Conservation (phyloP, 2,888 invertebrate species). For the Trachelus iudaicus region DNA sequence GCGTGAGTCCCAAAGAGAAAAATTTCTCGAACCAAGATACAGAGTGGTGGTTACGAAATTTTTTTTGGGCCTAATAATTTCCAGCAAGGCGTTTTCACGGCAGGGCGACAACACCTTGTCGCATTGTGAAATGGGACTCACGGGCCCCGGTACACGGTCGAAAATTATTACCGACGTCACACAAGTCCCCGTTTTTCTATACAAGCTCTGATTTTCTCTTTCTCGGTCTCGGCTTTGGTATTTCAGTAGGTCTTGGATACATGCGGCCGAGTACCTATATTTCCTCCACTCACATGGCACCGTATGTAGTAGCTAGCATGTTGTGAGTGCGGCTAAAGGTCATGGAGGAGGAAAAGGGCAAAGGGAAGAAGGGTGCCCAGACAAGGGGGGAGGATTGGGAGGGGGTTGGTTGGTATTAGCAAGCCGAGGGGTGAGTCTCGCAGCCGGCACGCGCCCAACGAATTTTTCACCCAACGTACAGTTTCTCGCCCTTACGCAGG, state of each 20-base stretch:
- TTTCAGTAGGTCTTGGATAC: conserved; percentile 13
- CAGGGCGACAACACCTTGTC: conserved; percentile 31
- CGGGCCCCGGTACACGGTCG: background rate
- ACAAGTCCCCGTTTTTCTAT: background rate
- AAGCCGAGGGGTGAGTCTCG: conserved; percentile 46
- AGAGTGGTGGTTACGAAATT: too few relatives aligned
- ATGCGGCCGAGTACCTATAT: too few relatives aligned
- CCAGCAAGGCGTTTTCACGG: conserved; percentile 22
- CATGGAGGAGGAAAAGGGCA: background rate
- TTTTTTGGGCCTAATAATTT: conserved; percentile 4
- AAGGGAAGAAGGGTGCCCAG: conserved; percentile 3
- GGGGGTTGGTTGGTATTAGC: conserved; percentile 36
- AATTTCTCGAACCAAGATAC: too few relatives aligned
- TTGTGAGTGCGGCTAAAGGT: background rate
- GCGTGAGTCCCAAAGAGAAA: too few relatives aligned
- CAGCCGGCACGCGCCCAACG: conserved; percentile 59
- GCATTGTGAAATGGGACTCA: conserved; percentile 19
- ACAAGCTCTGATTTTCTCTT: background rate
- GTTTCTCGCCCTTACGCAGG: too few relatives aligned
- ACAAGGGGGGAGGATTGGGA: conserved; percentile 23
- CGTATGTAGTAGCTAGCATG: too few relatives aligned
- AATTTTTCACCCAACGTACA: conserved; percentile 56
- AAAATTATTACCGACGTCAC: too few relatives aligned
- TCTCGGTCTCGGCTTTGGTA: background rate
- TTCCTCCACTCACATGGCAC: too few relatives aligned